Conservation (phyloP, 2,888 invertebrate genomes). For the Drosophila macrothrix region DNA sequence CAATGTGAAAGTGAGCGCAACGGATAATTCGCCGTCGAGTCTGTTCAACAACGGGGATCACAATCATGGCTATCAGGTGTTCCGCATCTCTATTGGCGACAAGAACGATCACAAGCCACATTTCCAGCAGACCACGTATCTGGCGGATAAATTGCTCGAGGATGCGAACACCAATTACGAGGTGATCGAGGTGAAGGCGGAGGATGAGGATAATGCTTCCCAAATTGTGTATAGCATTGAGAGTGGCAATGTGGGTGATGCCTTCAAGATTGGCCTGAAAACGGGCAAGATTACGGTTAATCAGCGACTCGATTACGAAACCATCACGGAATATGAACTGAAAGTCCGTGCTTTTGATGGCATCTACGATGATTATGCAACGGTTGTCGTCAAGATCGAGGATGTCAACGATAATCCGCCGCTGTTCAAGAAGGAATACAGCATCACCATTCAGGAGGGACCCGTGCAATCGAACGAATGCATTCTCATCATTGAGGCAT, state of each 20-base stretch:
- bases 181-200: slow-evolving; percentile 94
- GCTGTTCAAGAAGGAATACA: slow-evolving; percentile 90
- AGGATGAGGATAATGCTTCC: slow-evolving; percentile 95
- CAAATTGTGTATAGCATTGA: slow-evolving; percentile 94
- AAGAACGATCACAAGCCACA: slow-evolving; percentile 97
- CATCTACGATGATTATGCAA: slow-evolving; percentile 92
- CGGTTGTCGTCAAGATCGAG: slow-evolving; percentile 93
- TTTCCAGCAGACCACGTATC: slow-evolving; percentile 91
- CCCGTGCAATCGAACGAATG: slow-evolving; percentile 88
- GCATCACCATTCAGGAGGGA: slow-evolving; percentile 92
- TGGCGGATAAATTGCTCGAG: slow-evolving; percentile 91
- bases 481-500: slow-evolving; percentile 90
- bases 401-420: slow-evolving; percentile 98
- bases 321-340: slow-evolving; percentile 93
- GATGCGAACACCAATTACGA: slow-evolving; percentile 93
- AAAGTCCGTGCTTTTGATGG: slow-evolving; percentile 94
- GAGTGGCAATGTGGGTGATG: slow-evolving; percentile 93
- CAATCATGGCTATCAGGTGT: slow-evolving; percentile 92
- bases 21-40: slow-evolving; percentile 95
- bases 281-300: slow-evolving; percentile 95
- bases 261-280: slow-evolving; percentile 93
- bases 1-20: slow-evolving; percentile 95
- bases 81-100: slow-evolving; percentile 96
- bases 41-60: slow-evolving; percentile 88
- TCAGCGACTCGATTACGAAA: slow-evolving; percentile 92